Base-by-base conservation (phyloP, 2,113 vertebrate genomes). In the Vanacampus margaritifer region DNA sequence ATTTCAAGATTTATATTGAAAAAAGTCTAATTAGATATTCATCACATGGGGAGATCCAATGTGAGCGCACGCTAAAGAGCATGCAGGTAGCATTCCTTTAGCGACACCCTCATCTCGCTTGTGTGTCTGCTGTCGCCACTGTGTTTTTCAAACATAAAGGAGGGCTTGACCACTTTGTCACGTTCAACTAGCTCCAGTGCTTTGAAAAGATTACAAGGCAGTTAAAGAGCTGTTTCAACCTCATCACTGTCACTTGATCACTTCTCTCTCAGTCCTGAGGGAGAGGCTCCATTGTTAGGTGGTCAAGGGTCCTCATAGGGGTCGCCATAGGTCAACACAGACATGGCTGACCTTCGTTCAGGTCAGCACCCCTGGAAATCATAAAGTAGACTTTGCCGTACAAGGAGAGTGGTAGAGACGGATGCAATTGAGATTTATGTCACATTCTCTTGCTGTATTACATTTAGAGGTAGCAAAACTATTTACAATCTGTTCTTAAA, bases 1-100 rank as follows among this genome's bases (percentile, higher is more conserved):
- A 90, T 85, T 83, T 57, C 16, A 89, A 84, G 87, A 81, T 81
- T 51, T 80, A 72, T 89, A 89, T 82, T 79, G 73, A 85, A 88
- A 79, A 79, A 85, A 75, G 61, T 82, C 80, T 84, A 89, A 80
- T 91, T 90, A 85, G 81, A 85, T 82, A 90, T 87, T 82, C 69
- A 90, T 92, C 86, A 85, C 68, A 84, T 65, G 73, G 83, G 76
- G 43, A 17, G 68, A 71, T 82, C 63, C 57, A 71, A 67, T 24
- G 65, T 66, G 43, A 83, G 72, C 56, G 28, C 65, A 71, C 41
- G 67, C 53, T 69, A 53, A 78, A 77, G 68, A 72, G 71, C 48
- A 12, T 39, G 67, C 80, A 84, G 81, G 78, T 84, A 71, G 41
- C 36, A 63, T 72, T 77, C 64, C 53, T 67, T 50, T 57, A 32